Evolutionary conservation across 2,113 vertebrate species (phyloP).

Genomic region (Ictidomys tridecemlineatus): DNA sequence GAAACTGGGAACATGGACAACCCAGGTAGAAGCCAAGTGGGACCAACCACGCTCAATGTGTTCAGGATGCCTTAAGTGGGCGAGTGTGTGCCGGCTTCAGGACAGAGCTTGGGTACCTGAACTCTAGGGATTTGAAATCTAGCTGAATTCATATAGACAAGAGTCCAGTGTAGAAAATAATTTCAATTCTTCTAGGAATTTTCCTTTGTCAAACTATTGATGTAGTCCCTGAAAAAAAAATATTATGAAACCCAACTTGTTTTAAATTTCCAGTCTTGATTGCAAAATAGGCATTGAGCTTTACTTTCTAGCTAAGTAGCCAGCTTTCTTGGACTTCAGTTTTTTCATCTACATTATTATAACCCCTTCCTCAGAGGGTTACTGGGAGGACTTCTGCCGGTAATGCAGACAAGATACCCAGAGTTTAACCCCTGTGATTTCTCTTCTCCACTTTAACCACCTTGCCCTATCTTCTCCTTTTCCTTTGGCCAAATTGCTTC

Average conservation of each 20-base stretch:
- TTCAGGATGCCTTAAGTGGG: background rate
- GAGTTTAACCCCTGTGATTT: background rate
- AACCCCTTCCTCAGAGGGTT: background rate
- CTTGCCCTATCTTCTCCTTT: background rate
- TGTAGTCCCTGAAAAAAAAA: constrained; percentile 53
- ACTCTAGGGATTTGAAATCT: background rate
- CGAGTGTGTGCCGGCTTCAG: background rate
- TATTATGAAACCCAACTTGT: background rate
- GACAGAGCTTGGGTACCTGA: background rate
- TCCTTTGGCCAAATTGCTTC: background rate
- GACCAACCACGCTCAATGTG: background rate
- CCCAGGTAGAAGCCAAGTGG: background rate
- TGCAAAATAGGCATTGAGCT: background rate
- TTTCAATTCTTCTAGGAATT: background rate
- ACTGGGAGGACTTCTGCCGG: background rate
- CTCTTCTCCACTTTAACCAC: background rate
- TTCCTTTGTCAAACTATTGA: constrained; percentile 19
- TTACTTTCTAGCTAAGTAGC: background rate
- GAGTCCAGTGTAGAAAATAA: constrained; percentile 23
- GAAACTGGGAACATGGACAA: background rate
- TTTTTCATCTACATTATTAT: constrained; percentile 1
- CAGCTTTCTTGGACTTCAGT: background rate
- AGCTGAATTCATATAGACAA: background rate
- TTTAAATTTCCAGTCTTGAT: constrained; percentile 29
- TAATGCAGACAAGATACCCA: background rate